Conservation (phyloP, 2,797 vertebrate species). For the Pampus argenteus region DNA sequence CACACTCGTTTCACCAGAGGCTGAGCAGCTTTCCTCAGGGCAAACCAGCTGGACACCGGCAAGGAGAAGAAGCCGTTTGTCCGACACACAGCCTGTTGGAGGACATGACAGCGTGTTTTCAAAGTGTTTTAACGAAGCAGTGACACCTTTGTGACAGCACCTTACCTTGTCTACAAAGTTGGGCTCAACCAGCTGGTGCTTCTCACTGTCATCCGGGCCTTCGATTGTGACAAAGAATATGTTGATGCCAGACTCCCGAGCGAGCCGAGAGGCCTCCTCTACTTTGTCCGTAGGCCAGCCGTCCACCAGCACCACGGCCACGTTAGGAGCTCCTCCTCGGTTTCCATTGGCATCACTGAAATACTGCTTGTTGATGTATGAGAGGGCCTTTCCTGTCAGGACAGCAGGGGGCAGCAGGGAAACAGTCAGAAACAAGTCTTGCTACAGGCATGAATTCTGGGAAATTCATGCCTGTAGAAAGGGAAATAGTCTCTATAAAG, state of each 20-base stretch:
- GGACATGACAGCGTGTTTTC: slow-evolving; percentile 6
- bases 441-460: slow-evolving; percentile 5
- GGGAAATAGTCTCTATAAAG: not conserved
- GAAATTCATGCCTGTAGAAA: not conserved
- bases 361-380: slow-evolving; percentile 94
- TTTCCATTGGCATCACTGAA: slow-evolving; percentile 95
- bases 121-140: slow-evolving; percentile 5
- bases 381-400: slow-evolving; percentile 92
- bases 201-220: slow-evolving; percentile 92
- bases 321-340: slow-evolving; percentile 92
- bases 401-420: slow-evolving; percentile 76
- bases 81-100: slow-evolving; percentile 92
- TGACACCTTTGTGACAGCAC: not conserved
- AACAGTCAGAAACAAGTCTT: slow-evolving; percentile 25
- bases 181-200: slow-evolving; percentile 88
- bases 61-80: slow-evolving; percentile 93
- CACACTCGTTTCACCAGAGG: slow-evolving; percentile 94
- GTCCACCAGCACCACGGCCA: slow-evolving; percentile 94
- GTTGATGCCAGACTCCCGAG: slow-evolving; percentile 97
- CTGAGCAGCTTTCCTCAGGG: slow-evolving; percentile 89
- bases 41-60: slow-evolving; percentile 93
- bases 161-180: slow-evolving; percentile 96
- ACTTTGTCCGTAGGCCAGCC: slow-evolving; percentile 98
- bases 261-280: slow-evolving; percentile 93
- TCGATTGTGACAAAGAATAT: slow-evolving; percentile 98